phyloP scores from a whole-genome alignment of 1,140 invertebrate genomes.

The Zaprionus africanus region DNA sequence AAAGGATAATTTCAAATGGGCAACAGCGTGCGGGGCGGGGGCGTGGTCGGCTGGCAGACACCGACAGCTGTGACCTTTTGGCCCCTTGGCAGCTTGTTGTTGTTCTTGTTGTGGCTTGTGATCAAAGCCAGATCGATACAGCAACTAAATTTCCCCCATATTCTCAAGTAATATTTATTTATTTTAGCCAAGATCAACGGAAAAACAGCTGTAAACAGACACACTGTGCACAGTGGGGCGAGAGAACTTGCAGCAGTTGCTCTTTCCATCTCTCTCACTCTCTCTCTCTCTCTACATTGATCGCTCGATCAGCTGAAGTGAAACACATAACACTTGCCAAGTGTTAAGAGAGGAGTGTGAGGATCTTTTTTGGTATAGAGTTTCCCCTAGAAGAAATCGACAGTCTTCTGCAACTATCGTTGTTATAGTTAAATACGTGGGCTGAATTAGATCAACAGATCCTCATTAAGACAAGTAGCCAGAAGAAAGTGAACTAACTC shows the following conservation, averaged over 20 bases:
- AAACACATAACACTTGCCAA: not conserved
- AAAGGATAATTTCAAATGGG: conserved; percentile 44
- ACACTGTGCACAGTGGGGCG: not conserved
- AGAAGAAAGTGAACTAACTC: not conserved
- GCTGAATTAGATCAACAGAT: not conserved
- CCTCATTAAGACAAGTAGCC: conserved; percentile 1
- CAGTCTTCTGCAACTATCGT: not conserved
- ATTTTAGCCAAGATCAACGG: conserved; percentile 2
- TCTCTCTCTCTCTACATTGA: not conserved
- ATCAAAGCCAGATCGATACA: conserved; percentile 5
- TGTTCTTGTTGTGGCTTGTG: not conserved
- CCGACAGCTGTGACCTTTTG: conserved; percentile 6
- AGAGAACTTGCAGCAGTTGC: not conserved
- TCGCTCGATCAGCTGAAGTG: not conserved
- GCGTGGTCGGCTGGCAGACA: too few relatives aligned
- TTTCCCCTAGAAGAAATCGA: not conserved
- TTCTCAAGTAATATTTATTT: not conserved
- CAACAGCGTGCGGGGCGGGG: not conserved
- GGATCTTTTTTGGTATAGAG: too few relatives aligned
- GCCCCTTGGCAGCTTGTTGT: not conserved
- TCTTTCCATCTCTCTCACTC: not conserved
- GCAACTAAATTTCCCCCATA: not conserved
- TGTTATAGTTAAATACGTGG: not conserved
- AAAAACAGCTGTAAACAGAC: conserved; percentile 2
- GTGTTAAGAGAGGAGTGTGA: not conserved